Evolutionary conservation across 2,888 invertebrate genomes (phyloP), one percentile per base, ranked within the genome.

Genomic region (Pyrochroa serraticornis): DNA sequence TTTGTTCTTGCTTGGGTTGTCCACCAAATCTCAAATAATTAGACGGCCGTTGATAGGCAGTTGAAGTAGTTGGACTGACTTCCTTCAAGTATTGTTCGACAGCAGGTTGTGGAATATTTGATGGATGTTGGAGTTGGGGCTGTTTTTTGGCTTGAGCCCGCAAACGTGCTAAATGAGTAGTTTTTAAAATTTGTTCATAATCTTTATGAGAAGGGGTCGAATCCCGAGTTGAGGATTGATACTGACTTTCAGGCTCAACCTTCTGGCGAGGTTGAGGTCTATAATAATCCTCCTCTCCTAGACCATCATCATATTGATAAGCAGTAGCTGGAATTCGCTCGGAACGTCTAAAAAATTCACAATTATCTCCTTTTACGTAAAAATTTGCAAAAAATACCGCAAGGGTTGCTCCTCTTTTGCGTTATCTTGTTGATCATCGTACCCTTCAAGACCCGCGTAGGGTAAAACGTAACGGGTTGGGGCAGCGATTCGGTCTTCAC

Each of bases 41-140:
- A n/a, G 41, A 2, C 8, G 44, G 59, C 36, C 53, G 49, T 37
- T 54, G 53, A 41, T 41, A 45, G 7, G 41, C 8, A 9, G 59
- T 54, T 46, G 45, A 39, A 2, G 59, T 59, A 2, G 59, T 59
- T 8, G 59, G 59, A 49, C 50, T 59, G 7, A 59, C 59, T 46
- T 59, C 59, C 46, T 59, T 59, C 43, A 59, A 42, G 31, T 59
- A 59, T 35, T 59, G 59, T 32, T 54, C 59, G 8, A 50, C 59
- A 2, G 41, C 32, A 13, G 30, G 34, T 14, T 50, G 48, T 5
- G 42, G 48, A 5, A 12, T 6, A 5, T 52, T 42, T 8, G 13
- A 7, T 33, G 39, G 49, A 8, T 7, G 31, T 32, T 48, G 50
- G 6, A 8, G 13, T 42, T 50, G 50, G 9, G 38, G 48, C 33